A percentile compares a stretch with the other conserved stretches of the same genome.
Evolutionary conservation across 2,113 vertebrate species (phyloP).

Genomic region (Pavo muticus): DNA sequence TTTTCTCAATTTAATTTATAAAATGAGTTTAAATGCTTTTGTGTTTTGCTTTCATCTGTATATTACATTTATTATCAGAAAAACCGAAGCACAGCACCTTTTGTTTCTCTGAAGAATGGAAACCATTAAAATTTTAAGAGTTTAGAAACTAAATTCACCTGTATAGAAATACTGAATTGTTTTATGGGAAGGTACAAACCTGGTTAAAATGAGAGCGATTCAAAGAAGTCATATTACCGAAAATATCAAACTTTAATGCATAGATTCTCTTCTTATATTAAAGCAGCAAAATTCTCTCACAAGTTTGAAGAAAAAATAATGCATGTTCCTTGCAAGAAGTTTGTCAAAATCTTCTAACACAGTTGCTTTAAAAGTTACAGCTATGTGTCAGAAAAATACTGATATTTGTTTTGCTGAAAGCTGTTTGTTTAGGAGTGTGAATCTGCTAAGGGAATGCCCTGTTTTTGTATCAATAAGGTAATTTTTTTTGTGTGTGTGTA

Average conservation of each 20-base stretch:
- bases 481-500: neutral
- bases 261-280: slow-evolving; percentile 50
- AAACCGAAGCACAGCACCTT: slow-evolving; percentile 65
- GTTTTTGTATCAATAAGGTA: neutral
- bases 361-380: neutral
- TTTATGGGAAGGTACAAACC: slow-evolving; percentile 60
- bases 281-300: slow-evolving; percentile 37
- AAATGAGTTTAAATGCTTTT: slow-evolving; percentile 46
- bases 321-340: neutral
- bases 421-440: neutral
- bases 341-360: neutral
- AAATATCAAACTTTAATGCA: slow-evolving; percentile 73
- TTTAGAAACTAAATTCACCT: slow-evolving; percentile 71
- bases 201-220: slow-evolving; percentile 53
- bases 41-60: slow-evolving; percentile 47
- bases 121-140: slow-evolving; percentile 79
- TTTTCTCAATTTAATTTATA: slow-evolving; percentile 64
- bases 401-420: neutral
- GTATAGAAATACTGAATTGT: slow-evolving; percentile 58
- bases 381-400: neutral
- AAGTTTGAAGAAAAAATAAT: neutral
- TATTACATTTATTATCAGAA: slow-evolving; percentile 65
- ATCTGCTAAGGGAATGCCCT: neutral
- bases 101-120: slow-evolving; percentile 67
- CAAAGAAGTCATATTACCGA: slow-evolving; percentile 37